These are phyloP conservation scores for Rhagoletis zephyria DNA, from an alignment of 1,140 invertebrate species.

Conservation along the genomic window DNA sequence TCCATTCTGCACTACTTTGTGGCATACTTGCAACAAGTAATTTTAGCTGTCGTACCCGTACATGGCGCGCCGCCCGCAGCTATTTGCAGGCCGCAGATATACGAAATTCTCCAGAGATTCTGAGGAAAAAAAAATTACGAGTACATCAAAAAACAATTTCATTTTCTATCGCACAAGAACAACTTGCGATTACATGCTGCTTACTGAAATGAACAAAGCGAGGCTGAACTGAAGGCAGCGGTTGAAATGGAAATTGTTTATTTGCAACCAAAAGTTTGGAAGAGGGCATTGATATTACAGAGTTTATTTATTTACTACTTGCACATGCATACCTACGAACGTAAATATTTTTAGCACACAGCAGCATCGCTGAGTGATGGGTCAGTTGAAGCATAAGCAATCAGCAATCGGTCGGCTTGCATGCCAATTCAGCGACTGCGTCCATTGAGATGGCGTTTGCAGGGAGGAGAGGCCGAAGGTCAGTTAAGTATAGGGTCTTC, in stretches of 20 bases:
- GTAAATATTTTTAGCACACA: not conserved
- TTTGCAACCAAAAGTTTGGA: not conserved
- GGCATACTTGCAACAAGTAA: not conserved
- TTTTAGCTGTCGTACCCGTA: too few relatives aligned
- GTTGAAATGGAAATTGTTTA: constrained; percentile 17
- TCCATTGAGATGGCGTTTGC: not conserved
- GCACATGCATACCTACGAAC: not conserved
- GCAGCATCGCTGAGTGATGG: not conserved
- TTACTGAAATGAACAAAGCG: not conserved
- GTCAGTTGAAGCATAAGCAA: not conserved
- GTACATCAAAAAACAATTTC: not conserved
- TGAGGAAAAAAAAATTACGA: not conserved
- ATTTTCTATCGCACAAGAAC: not conserved
- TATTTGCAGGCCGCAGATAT: not conserved
- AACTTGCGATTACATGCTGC: not conserved
- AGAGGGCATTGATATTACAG: not conserved
- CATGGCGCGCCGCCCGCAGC: not conserved
- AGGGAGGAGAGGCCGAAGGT: not conserved
- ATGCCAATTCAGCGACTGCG: not conserved
- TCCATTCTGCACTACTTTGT: not conserved
- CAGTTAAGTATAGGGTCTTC: not conserved
- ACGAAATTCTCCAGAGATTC: not conserved
- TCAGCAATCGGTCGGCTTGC: not conserved
- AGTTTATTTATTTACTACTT: not conserved
- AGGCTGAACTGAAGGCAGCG: not conserved